phyloP scores from a whole-genome alignment of 2,113 vertebrate genomes.

The Raja brachyura region DNA sequence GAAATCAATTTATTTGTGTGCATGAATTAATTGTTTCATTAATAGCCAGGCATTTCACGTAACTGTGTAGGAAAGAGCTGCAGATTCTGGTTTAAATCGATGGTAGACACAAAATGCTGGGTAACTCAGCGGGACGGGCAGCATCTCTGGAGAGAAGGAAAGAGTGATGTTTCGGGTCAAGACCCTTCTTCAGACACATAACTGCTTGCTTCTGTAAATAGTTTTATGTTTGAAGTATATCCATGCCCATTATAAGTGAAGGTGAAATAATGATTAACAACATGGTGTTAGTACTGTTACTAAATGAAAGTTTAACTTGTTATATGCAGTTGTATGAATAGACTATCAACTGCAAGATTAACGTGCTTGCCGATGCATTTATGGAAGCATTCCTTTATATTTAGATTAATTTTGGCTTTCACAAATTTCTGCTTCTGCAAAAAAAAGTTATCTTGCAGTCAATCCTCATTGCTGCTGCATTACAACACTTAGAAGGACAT shows the following conservation, averaged over 20 bases:
- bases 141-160: too few relatives aligned
- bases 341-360: neutral
- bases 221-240: neutral
- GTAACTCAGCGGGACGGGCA: too few relatives aligned
- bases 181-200: too few relatives aligned
- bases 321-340: neutral
- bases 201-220: neutral
- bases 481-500: too few relatives aligned
- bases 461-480: neutral
- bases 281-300: neutral
- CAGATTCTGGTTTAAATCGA: too few relatives aligned
- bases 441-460: neutral
- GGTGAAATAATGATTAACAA: neutral
- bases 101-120: too few relatives aligned
- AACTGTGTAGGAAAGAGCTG: too few relatives aligned
- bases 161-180: too few relatives aligned
- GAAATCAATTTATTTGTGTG: neutral
- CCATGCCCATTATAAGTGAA: neutral
- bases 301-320: neutral
- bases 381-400: neutral
- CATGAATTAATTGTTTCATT: constrained; percentile 12
- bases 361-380: neutral
- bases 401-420: neutral
- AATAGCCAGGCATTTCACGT: neutral
- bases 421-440: neutral